These are phyloP conservation scores for Heliconius hortense DNA, from an alignment of 2,888 invertebrate genomes.

Conservation along the genomic window DNA sequence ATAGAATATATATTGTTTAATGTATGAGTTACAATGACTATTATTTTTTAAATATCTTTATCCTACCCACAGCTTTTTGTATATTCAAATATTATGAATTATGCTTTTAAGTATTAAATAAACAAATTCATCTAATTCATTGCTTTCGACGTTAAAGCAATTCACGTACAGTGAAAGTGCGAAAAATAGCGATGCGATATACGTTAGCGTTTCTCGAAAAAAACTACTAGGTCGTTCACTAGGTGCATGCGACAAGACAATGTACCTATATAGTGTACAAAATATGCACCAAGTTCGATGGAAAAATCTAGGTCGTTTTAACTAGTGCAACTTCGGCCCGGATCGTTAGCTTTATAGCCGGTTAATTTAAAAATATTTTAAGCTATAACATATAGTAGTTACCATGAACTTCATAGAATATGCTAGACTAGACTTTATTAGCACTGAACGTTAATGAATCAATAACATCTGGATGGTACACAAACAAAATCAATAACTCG, in stretches of 20 bases:
- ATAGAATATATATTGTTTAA: not conserved
- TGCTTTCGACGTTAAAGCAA: constrained; percentile 45
- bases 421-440: constrained; percentile 42
- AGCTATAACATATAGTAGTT: constrained; percentile 4
- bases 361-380: constrained; percentile 9
- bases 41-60: not conserved
- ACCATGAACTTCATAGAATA: constrained; percentile 19
- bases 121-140: constrained; percentile 35
- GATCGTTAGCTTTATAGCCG: constrained; percentile 1
- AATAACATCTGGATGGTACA: constrained; percentile 68
- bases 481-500: constrained; percentile 78
- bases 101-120: not conserved
- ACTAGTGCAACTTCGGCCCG: constrained; percentile 9
- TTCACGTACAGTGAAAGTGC: constrained; percentile 45
- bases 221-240: not conserved
- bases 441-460: constrained; percentile 60
- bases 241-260: constrained; percentile 20
- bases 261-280: constrained; percentile 16
- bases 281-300: constrained; percentile 37
- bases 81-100: not conserved
- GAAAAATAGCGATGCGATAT: constrained; percentile 36
- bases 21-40: not conserved
- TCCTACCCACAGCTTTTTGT: not conserved
- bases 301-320: constrained; percentile 57
- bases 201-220: constrained; percentile 23